Evolutionary conservation across 37 sponge, comb jelly and placozoan genomes (phyloP).

Genomic region (Cladorhizidae sp.): DNA sequence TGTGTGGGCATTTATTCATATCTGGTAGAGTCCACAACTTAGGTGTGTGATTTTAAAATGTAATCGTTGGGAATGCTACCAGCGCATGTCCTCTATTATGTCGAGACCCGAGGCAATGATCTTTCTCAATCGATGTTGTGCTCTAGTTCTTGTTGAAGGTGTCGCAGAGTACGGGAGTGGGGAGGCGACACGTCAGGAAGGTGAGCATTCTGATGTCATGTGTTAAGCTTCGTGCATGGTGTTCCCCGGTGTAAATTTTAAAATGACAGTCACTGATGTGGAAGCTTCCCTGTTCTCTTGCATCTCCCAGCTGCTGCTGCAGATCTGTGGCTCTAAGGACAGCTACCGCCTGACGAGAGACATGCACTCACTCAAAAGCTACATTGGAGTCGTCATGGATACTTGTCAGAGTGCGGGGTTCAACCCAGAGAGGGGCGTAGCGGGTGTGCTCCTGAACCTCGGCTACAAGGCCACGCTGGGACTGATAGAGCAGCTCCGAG

Average conservation of each 20-base stretch:
- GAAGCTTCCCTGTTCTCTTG: background rate
- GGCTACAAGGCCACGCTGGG: slow-evolving; percentile 62
- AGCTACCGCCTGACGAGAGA: slow-evolving; percentile 76
- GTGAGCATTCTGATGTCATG: no score
- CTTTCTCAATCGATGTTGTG: no score
- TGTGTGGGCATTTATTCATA: no score
- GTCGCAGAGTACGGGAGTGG: slow-evolving; percentile 44
- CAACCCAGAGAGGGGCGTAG: slow-evolving; percentile 1
- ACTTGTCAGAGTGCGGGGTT: slow-evolving; percentile 38
- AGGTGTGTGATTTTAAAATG: no score
- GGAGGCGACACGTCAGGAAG: slow-evolving; percentile 64
- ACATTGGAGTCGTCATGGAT: slow-evolving; percentile 44
- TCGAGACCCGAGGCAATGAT: no score
- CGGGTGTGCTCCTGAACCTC: slow-evolving; percentile 30
- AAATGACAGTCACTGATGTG: no score
- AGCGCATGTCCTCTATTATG: no score
- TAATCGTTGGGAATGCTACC: no score
- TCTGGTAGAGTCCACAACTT: no score
- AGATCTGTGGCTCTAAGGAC: slow-evolving; percentile 88
- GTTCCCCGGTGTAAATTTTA: no score
- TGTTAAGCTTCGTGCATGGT: no score
- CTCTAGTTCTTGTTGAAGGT: slow-evolving; percentile 55
- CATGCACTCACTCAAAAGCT: slow-evolving; percentile 56
- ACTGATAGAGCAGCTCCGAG: slow-evolving; percentile 74
- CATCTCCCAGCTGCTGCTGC: slow-evolving; percentile 64